These are phyloP conservation scores for Hecatera dysodea DNA, from an alignment of 2,888 invertebrate genomes.

Conservation along the genomic window DNA sequence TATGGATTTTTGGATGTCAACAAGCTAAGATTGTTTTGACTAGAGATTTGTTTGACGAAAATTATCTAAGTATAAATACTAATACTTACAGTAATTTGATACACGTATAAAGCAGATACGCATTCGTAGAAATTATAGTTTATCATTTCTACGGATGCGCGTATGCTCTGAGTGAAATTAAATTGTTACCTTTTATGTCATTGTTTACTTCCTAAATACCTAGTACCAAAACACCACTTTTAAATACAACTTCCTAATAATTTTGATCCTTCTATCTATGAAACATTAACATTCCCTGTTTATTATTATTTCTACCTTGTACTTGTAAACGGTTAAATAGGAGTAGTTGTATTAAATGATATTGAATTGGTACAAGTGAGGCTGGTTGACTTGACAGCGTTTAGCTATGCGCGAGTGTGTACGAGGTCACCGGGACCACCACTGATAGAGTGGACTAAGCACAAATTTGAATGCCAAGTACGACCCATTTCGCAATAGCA, in stretches of 20 bases:
- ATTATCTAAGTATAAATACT: too few relatives aligned
- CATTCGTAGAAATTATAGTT: not conserved
- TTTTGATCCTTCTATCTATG: not conserved
- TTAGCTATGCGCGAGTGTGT: constrained; percentile 65
- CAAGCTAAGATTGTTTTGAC: too few relatives aligned
- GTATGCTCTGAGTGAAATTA: too few relatives aligned
- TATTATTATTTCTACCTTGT: not conserved
- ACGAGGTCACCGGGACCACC: constrained; percentile 69
- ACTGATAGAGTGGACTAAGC: constrained; percentile 35
- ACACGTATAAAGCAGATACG: too few relatives aligned
- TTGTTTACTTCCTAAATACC: not conserved
- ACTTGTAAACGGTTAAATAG: constrained; percentile 23
- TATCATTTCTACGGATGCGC: not conserved
- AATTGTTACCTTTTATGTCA: too few relatives aligned
- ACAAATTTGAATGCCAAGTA: not conserved
- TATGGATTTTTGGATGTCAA: not conserved
- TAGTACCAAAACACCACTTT: not conserved
- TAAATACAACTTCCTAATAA: not conserved
- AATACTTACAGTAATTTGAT: too few relatives aligned
- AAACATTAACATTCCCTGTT: not conserved
- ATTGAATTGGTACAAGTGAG: constrained; percentile 67
- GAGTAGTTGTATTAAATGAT: constrained; percentile 53
- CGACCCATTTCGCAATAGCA: too few relatives aligned
- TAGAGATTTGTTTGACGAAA: too few relatives aligned
- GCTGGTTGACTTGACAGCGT: constrained; percentile 64